phyloP scores from a whole-genome alignment of 2,797 vertebrate species.

The Pelobates cultripes region DNA sequence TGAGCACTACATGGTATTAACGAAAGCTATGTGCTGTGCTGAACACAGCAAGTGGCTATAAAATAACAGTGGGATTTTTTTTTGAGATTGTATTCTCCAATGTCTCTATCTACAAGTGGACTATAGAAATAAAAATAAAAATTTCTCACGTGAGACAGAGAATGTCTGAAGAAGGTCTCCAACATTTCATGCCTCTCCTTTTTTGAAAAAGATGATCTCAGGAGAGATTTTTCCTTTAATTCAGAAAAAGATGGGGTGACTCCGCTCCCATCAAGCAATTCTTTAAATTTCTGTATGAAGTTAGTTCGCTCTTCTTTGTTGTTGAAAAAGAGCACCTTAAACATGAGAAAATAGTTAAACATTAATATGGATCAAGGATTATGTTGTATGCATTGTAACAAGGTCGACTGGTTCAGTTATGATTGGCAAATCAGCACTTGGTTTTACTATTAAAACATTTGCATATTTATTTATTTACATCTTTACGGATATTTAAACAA shows the following conservation, averaged over 20 bases:
- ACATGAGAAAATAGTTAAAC: background rate
- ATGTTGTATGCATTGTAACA: background rate
- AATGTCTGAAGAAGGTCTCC: slow-evolving; percentile 92
- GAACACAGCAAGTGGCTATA: no score
- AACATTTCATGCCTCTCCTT: slow-evolving; percentile 85
- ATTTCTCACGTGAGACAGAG: slow-evolving; percentile 85
- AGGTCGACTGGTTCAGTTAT: no score
- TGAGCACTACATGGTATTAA: no score
- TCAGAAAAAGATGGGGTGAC: slow-evolving; percentile 69
- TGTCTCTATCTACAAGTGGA: background rate
- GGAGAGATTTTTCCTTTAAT: slow-evolving; percentile 78
- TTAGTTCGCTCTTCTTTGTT: slow-evolving; percentile 72
- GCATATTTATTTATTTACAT: no score
- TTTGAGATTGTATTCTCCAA: background rate
- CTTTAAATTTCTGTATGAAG: slow-evolving; percentile 73
- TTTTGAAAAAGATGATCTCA: slow-evolving; percentile 84
- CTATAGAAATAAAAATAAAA: background rate
- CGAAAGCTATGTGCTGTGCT: no score
- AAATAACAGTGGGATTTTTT: no score
- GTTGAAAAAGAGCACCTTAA: slow-evolving; percentile 88
- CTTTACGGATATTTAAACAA: no score
- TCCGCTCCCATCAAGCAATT: slow-evolving; percentile 58
- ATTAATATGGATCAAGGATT: background rate
- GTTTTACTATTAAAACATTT: no score
- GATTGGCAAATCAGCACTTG: no score